Percentiles rank a stretch among this genome's conserved stretches.
These are phyloP conservation scores for Hecatera dysodea DNA, from an alignment of 2,888 invertebrate species.

Conservation along the genomic window DNA sequence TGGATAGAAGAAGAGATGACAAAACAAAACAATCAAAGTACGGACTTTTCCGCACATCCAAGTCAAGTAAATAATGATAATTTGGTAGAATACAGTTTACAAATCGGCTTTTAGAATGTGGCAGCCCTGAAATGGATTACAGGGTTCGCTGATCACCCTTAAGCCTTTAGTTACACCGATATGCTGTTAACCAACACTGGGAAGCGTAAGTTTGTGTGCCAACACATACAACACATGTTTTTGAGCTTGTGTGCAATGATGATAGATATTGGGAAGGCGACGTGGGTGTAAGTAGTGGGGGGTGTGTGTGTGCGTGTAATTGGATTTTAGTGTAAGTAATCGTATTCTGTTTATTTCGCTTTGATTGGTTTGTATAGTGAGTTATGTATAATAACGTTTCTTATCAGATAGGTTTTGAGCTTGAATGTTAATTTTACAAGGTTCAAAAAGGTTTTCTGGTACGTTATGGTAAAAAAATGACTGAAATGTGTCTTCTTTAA, in stretches of 20 bases:
- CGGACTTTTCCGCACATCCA: slow-evolving; percentile 25
- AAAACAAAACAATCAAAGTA: neutral
- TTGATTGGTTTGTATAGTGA: slow-evolving; percentile 47
- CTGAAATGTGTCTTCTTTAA: neutral
- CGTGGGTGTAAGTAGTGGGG: slow-evolving; percentile 35
- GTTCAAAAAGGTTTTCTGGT: neutral
- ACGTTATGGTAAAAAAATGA: neutral
- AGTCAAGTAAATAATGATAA: slow-evolving; percentile 52
- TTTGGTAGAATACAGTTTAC: slow-evolving; percentile 53
- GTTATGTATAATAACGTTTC: slow-evolving; percentile 35
- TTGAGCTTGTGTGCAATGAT: slow-evolving; percentile 13
- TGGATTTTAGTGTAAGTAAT: slow-evolving; percentile 63
- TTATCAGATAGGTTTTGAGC: neutral
- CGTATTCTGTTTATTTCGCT: slow-evolving; percentile 52
- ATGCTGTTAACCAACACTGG: slow-evolving; percentile 68
- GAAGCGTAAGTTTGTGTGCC: slow-evolving; percentile 19
- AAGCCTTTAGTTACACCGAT: slow-evolving; percentile 68
- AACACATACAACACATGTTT: slow-evolving; percentile 39
- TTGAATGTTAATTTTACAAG: slow-evolving; percentile 21
- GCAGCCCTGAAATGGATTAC: slow-evolving; percentile 64
- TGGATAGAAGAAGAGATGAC: no score
- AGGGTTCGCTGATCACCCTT: slow-evolving; percentile 65
- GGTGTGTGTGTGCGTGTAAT: slow-evolving; percentile 46
- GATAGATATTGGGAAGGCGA: slow-evolving; percentile 5
- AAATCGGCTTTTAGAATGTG: slow-evolving; percentile 58